Base-by-base conservation (phyloP, 2,888 invertebrate species). In the Thalpophila matura region DNA sequence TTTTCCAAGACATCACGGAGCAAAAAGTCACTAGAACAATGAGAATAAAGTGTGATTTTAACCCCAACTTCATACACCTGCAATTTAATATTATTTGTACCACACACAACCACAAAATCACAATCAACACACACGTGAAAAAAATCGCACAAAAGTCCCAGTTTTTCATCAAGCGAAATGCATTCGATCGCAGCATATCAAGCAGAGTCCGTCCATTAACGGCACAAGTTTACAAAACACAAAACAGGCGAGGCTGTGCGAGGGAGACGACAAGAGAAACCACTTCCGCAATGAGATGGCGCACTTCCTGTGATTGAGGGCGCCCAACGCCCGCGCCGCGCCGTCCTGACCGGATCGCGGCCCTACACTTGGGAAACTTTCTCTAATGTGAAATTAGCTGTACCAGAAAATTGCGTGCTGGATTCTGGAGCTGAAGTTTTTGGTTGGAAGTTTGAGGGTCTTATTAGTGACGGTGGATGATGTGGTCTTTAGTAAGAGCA, bases 221-320 rank as follows among this genome's bases (percentile, higher is more conserved):
- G 81, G 86, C 81, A 85, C 87, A 86, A 88, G 90, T 89, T 89
- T 88, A 89, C 90, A 89, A 89, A 89, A 89, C 86, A 87, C 78
- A 84, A 79, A 71, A 75, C 73, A 74, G 59, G 53, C 74, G 76
- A 72, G 54, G 65, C 56, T 49, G 91, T 84, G 89, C 81, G 91
- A 94, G 90, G 60, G 88, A 82, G 92, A 92, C 87, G 80, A 87
- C 90, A 88, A 83, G 87, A 90, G 87, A 91, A 92, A 95, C 94
- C 95, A 95, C 95, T 95, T 95, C 95, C 95, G 95, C 90, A 89
- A 95, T 95, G 95, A 95, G 95, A 94, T 92, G 94, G 93, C 92
- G 95, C 95, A 95, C 95, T 95, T 94, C 95, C 95, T 94, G 94
- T 95, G 95, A 95, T 95, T 95, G 95, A 93, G 92, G 89, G 84